Percentiles rank a stretch among this genome's conserved stretches.
Evolutionary conservation across 1,140 invertebrate genomes (phyloP).

Genomic region (Magallana ariakensis): DNA sequence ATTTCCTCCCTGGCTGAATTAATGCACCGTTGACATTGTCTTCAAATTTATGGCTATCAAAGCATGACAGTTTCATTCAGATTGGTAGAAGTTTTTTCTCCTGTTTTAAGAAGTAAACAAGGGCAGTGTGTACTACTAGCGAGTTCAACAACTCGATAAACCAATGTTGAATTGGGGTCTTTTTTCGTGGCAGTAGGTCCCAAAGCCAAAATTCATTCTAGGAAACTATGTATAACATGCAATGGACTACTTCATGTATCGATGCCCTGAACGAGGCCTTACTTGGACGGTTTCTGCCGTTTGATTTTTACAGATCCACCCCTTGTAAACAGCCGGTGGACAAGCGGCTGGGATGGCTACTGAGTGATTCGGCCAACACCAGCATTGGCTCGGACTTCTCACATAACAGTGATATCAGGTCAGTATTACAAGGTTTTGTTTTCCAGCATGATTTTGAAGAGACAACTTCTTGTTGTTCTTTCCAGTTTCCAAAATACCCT

Average conservation of each 20-base stretch:
- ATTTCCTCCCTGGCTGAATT: conserved; percentile 16
- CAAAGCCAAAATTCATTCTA: not conserved
- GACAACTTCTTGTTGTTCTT: too few relatives aligned
- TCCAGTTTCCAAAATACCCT: too few relatives aligned
- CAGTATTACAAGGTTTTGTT: not conserved
- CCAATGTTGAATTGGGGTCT: not conserved
- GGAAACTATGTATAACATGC: conserved; percentile 6
- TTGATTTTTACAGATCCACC: conserved; percentile 22
- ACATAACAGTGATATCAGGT: conserved; percentile 26
- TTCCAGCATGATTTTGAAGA: too few relatives aligned
- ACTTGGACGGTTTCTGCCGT: not conserved
- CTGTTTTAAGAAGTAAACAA: not conserved
- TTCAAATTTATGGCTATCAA: not conserved
- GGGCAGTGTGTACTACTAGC: not conserved
- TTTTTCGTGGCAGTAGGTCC: not conserved
- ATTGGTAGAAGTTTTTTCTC: not conserved
- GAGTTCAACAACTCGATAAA: not conserved
- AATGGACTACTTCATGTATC: not conserved
- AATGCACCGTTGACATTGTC: not conserved
- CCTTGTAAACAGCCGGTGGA: conserved; percentile 8
- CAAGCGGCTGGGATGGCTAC: conserved; percentile 9
- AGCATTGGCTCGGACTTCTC: conserved; percentile 1
- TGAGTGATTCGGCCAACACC: conserved; percentile 29
- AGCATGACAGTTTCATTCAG: conserved; percentile 19
- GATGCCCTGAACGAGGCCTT: not conserved